These are phyloP conservation scores for Hypotaenidia okinawae DNA, from an alignment of 2,797 vertebrate species.

Conservation along the genomic window DNA sequence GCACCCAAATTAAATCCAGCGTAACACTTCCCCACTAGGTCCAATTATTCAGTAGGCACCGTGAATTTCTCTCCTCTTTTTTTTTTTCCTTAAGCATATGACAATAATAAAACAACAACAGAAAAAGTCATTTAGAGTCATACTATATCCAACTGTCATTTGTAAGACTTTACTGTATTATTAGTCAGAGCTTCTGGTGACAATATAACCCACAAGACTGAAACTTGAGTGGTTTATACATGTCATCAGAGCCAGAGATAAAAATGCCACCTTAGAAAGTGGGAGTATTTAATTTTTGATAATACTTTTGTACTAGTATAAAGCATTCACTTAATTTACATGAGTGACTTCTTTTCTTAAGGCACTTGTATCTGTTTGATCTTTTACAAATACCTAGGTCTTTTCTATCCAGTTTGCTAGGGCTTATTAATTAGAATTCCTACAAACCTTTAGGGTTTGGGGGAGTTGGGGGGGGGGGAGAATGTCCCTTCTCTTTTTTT, in stretches of 20 bases:
- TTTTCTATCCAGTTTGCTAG: background rate
- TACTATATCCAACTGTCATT: slow-evolving; percentile 23
- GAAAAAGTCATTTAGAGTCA: slow-evolving; percentile 18
- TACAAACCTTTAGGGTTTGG: background rate
- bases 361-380: slow-evolving; percentile 23
- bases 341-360: slow-evolving; percentile 26
- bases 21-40: background rate
- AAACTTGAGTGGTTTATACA: slow-evolving; percentile 56
- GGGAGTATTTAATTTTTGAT: slow-evolving; percentile 48
- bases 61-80: background rate
- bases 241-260: slow-evolving; percentile 41
- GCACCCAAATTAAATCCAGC: background rate
- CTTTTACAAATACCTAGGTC: slow-evolving; percentile 3
- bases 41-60: background rate
- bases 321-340: slow-evolving; percentile 51
- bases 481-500: background rate
- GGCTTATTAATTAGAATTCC: background rate
- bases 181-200: slow-evolving; percentile 65
- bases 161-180: slow-evolving; percentile 42
- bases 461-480: too few relatives aligned
- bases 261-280: slow-evolving; percentile 52
- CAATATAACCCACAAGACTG: slow-evolving; percentile 51
- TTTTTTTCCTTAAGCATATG: background rate
- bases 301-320: slow-evolving; percentile 37
- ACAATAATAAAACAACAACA: background rate